A percentile compares a stretch with the other conserved stretches of the same genome.
Conservation (phyloP, 2,888 invertebrate genomes). For the Drosophila antonietae region DNA sequence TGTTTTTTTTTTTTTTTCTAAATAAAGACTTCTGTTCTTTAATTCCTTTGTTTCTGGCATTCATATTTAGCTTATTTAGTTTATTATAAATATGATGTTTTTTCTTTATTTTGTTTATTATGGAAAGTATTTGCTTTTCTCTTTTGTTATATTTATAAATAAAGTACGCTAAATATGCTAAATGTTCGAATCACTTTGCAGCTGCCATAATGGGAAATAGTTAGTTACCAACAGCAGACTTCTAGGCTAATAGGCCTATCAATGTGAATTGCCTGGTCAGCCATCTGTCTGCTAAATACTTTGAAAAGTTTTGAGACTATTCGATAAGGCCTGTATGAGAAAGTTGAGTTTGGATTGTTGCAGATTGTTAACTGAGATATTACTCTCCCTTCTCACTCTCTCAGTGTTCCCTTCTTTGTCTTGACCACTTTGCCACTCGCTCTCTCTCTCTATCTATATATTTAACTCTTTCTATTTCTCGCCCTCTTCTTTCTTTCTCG, state of each 20-base stretch:
- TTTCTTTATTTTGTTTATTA: slow-evolving; percentile 17
- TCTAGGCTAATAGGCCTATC: slow-evolving; percentile 8
- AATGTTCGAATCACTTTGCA: slow-evolving; percentile 5
- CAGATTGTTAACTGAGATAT: background rate
- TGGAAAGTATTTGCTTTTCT: slow-evolving; percentile 9
- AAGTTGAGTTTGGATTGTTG: background rate
- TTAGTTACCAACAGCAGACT: background rate
- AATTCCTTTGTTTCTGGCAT: background rate
- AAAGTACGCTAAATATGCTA: slow-evolving; percentile 5
- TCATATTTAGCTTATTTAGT: background rate
- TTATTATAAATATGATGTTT: slow-evolving; percentile 17
- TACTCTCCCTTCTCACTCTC: background rate
- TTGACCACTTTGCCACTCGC: too few species aligned
- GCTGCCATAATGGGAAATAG: background rate
- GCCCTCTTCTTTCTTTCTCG: background rate
- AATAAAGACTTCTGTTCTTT: background rate
- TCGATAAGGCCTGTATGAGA: background rate
- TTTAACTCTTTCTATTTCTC: background rate
- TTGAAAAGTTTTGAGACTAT: too few species aligned
- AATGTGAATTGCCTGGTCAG: background rate
- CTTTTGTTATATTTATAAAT: slow-evolving; percentile 12
- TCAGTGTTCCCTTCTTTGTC: background rate
- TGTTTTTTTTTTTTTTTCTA: background rate
- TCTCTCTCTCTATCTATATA: background rate
- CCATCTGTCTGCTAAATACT: background rate